Conservation (phyloP, 2,113 vertebrate species). For the Empidonax traillii region DNA sequence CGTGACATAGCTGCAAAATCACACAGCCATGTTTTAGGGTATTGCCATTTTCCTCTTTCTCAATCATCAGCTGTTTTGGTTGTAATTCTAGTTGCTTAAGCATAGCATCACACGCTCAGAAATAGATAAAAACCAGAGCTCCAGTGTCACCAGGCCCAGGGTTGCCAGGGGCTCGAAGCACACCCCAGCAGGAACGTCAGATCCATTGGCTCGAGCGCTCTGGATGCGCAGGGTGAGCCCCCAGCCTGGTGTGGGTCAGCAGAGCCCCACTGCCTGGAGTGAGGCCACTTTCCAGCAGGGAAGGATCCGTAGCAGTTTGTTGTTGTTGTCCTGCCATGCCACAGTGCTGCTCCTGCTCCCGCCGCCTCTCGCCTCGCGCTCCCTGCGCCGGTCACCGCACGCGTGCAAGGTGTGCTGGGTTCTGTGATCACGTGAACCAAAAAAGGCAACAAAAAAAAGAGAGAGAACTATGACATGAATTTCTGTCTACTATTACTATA, state of each 20-base stretch:
- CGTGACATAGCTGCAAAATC: slow-evolving; percentile 68
- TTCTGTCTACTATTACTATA: neutral
- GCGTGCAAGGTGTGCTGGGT: neutral
- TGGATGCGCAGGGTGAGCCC: neutral
- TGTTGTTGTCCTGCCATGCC: slow-evolving; percentile 73
- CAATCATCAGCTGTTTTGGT: slow-evolving; percentile 41
- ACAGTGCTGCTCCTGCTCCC: slow-evolving; percentile 75
- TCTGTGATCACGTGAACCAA: neutral
- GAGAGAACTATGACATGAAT: neutral
- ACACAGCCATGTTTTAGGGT: slow-evolving; percentile 68
- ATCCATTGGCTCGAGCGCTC: neutral
- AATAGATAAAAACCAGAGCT: slow-evolving; percentile 56
- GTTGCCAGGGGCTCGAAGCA: neutral
- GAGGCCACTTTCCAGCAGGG: neutral
- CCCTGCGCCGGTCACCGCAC: neutral
- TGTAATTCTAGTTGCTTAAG: slow-evolving; percentile 57
- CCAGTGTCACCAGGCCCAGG: slow-evolving; percentile 41
- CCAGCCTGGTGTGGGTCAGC: neutral
- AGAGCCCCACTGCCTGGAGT: neutral
- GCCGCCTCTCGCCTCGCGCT: neutral
- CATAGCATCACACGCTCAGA: slow-evolving; percentile 46
- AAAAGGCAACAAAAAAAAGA: neutral
- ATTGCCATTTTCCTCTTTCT: slow-evolving; percentile 67
- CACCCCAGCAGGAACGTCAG: neutral
- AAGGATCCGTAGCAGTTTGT: neutral